Conservation (phyloP, 2,888 invertebrate species). For the Megaustenia siamemsis region DNA sequence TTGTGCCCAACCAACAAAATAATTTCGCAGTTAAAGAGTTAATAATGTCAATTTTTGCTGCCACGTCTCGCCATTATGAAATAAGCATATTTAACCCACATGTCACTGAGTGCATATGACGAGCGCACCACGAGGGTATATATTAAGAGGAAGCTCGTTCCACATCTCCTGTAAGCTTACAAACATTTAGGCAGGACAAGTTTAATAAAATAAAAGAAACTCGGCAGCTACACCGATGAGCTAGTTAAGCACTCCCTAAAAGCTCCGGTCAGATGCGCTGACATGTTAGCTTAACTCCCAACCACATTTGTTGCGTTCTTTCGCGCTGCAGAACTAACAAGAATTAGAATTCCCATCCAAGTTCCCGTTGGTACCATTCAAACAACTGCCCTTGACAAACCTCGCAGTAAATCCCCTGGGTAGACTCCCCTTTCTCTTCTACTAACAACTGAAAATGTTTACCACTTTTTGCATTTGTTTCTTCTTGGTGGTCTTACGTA, state of each 20-base stretch:
- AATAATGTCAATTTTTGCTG: too few relatives aligned
- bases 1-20: too few relatives aligned
- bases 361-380: constrained; percentile 26
- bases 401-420: not conserved
- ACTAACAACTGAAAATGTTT: constrained; percentile 6
- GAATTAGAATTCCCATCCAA: constrained; percentile 41
- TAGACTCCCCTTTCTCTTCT: not conserved
- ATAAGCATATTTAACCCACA: not conserved
- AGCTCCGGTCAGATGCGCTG: not conserved
- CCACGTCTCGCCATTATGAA: too few relatives aligned
- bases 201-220: not conserved
- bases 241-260: not conserved
- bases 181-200: not conserved
- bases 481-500: not conserved
- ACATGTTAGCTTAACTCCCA: constrained; percentile 24
- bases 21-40: too few relatives aligned
- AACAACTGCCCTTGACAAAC: constrained; percentile 22
- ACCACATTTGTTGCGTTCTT: constrained; percentile 38
- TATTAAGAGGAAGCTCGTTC: not conserved
- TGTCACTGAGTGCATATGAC: not conserved
- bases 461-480: constrained; percentile 20
- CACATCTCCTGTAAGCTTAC: not conserved
- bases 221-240: not conserved
- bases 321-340: not conserved
- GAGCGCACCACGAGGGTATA: not conserved